These are phyloP conservation scores for Acleris cristana DNA, from an alignment of 2,888 invertebrate species.

Conservation along the genomic window DNA sequence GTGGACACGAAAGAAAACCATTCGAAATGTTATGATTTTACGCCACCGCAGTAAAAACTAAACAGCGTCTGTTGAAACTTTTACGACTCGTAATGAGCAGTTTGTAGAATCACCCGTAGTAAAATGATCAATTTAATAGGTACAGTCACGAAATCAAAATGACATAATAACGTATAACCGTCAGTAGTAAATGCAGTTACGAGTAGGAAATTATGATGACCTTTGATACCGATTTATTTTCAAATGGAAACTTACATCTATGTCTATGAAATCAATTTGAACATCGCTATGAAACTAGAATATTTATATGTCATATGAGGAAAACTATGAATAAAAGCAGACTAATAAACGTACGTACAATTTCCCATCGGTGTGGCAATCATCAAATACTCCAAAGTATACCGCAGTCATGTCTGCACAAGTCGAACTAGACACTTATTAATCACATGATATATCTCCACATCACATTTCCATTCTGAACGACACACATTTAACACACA, in stretches of 20 bases:
- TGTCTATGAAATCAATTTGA: not conserved
- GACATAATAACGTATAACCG: not conserved
- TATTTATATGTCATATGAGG: too few species aligned
- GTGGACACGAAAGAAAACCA: conserved; percentile 13
- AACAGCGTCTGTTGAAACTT: conserved; percentile 32
- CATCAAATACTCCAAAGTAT: conserved; percentile 64
- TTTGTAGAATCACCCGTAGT: conserved; percentile 19
- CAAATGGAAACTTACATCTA: not conserved
- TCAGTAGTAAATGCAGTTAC: conserved; percentile 1
- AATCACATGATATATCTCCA: conserved; percentile 9
- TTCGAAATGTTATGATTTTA: conserved; percentile 13
- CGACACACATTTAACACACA: conserved; percentile 38
- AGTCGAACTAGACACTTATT: conserved; percentile 53
- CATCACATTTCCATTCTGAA: conserved; percentile 21
- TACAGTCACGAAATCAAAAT: conserved; percentile 18
- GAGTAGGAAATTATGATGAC: conserved; percentile 18
- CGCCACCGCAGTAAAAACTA: conserved; percentile 31
- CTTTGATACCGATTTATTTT: conserved; percentile 23
- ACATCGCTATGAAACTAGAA: too few species aligned
- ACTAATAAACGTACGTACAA: conserved; percentile 67
- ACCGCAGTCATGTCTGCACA: conserved; percentile 71
- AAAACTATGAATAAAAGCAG: too few species aligned
- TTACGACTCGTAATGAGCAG: conserved; percentile 27
- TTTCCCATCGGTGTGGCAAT: conserved; percentile 75
- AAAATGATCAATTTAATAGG: conserved; percentile 12